Percentiles rank a stretch among this genome's conserved stretches.
Conservation (phyloP, 2,797 vertebrate species). For the Thaleichthys pacificus region DNA sequence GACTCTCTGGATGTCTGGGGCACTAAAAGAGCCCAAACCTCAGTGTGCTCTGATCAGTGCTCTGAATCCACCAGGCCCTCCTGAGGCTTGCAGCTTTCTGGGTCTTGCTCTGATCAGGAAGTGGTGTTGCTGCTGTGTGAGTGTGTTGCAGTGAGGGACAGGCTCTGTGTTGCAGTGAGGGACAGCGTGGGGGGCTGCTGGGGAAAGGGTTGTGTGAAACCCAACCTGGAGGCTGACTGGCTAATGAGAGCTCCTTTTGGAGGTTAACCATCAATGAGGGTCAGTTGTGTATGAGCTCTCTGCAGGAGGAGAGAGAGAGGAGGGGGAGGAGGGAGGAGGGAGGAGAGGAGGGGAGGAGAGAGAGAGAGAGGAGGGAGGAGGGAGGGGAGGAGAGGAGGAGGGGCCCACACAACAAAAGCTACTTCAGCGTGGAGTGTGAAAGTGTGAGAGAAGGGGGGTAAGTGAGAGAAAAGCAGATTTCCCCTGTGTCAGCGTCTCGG, state of each 20-base stretch:
- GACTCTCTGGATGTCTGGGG: slow-evolving; percentile 38
- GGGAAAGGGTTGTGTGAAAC: neutral
- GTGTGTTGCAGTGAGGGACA: slow-evolving; percentile 10
- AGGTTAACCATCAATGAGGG: slow-evolving; percentile 30
- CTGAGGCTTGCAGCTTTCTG: slow-evolving; percentile 11
- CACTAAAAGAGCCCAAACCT: slow-evolving; percentile 37
- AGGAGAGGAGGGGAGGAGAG: neutral
- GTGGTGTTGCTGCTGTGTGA: slow-evolving; percentile 18
- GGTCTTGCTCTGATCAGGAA: slow-evolving; percentile 14
- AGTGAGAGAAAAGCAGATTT: slow-evolving; percentile 57
- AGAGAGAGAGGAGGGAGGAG: neutral
- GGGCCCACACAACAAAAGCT: neutral
- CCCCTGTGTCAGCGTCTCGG: slow-evolving; percentile 56
- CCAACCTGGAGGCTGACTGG: neutral
- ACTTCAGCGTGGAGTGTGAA: slow-evolving; percentile 12
- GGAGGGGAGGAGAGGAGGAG: neutral
- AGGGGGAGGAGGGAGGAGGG: neutral
- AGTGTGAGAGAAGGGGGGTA: slow-evolving; percentile 19
- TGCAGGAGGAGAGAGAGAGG: slow-evolving; percentile 31
- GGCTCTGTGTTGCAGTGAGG: slow-evolving; percentile 14
- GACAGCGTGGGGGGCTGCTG: neutral
- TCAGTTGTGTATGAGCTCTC: slow-evolving; percentile 34
- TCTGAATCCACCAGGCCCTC: slow-evolving; percentile 30
- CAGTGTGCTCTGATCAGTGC: slow-evolving; percentile 40
- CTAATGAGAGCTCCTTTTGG: slow-evolving; percentile 10